These are phyloP conservation scores for Leuciscus idus DNA, from an alignment of 2,113 vertebrate species.

Conservation along the genomic window DNA sequence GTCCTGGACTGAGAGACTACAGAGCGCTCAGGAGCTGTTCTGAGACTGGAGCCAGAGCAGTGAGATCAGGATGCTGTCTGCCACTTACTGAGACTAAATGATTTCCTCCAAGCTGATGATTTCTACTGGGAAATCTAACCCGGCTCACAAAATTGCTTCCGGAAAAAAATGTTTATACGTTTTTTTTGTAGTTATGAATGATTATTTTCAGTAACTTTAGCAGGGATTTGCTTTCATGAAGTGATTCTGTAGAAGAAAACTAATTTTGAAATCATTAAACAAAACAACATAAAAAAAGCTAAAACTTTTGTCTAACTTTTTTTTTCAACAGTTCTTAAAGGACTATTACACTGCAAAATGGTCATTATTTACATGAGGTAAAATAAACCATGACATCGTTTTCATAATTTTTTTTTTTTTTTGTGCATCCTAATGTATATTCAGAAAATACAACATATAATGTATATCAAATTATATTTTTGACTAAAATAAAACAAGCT, in stretches of 20 bases:
- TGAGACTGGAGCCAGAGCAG: conserved; percentile 88
- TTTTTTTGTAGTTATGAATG: conserved; percentile 69
- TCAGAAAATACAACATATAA: no score
- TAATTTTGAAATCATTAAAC: neutral
- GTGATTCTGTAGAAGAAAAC: neutral
- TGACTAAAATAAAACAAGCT: no score
- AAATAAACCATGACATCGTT: no score
- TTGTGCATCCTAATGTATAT: no score
- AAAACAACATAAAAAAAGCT: neutral
- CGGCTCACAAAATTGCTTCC: conserved; percentile 91
- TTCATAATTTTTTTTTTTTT: no score
- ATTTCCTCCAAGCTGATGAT: conserved; percentile 93
- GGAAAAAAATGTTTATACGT: conserved; percentile 82
- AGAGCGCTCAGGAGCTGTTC: conserved; percentile 86
- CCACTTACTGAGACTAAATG: conserved; percentile 90
- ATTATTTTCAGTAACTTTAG: conserved; percentile 87
- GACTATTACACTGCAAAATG: no score
- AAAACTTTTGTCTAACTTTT: no score
- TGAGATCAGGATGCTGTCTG: conserved; percentile 93
- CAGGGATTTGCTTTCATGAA: neutral
- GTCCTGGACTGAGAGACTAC: conserved; percentile 88
- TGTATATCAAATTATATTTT: no score
- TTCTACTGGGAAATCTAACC: conserved; percentile 95
- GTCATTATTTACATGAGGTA: no score
- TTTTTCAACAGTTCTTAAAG: no score